Base-by-base conservation (phyloP, 2,888 invertebrate genomes). In the Xylota segnis region DNA sequence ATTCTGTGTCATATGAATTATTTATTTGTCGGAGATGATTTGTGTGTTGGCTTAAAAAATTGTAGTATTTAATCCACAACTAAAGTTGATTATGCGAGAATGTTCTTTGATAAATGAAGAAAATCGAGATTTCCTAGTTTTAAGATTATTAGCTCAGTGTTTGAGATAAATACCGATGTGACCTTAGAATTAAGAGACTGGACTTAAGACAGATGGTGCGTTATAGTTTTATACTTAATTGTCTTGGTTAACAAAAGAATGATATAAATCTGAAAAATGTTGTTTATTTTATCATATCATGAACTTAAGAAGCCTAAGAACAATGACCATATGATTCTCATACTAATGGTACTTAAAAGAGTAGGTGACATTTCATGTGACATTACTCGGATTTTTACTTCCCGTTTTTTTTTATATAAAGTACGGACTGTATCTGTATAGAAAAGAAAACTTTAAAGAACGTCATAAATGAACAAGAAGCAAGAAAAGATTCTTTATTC, bases 101-200 rank as follows among this genome's bases (percentile, higher is more conserved):
- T 18, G 50, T 65, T 65, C 14, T 65, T 29, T 29, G n/a, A 14
- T 65, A 18, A 16, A 45, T 63, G 16, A 14, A 32, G 45, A 6
- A 29, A 32, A 16, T 45, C 9, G 10, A 16, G 16, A 63, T 63
- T 63, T 59, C 37, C 18, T 37, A 58, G 37, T 37, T 37, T 58
- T 18, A 12, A 27, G 16, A 58, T 43, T 29, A 61, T 45, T 45
- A 45, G 45, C 23, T 9, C 40, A n/a, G 12, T 37, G 10, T 40
- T 6, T 59, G 12, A 14, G 43, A 59, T 47, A 59, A 59, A 59
- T 59, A 23, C 23, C 27, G 45, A 5, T 29, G 65, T 66, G 66
- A 40, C 66, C 66, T 66, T 66, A n/a, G 9, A 23, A 52, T 12
- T 66, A n/a, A 14, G 14, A 40, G 40, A 40, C 12, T 50, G 14